phyloP scores from a whole-genome alignment of 2,113 vertebrate species.

The Lates calcarifer region DNA sequence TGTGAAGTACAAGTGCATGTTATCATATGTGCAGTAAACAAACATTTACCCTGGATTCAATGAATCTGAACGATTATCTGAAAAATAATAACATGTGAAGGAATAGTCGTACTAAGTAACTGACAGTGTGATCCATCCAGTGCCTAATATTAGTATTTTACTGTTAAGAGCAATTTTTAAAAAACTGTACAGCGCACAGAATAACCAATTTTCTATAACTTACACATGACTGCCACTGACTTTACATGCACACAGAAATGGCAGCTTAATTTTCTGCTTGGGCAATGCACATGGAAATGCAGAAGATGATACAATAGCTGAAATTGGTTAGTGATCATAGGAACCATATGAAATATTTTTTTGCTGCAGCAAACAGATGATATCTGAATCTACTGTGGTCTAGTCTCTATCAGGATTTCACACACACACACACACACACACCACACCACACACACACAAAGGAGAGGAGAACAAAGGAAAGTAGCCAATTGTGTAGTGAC shows the following conservation, averaged over 20 bases:
- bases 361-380: neutral
- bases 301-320: neutral
- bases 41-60: neutral
- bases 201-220: neutral
- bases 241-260: neutral
- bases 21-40: neutral
- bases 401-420: neutral
- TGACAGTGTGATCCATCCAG: neutral
- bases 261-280: slow-evolving; percentile 22
- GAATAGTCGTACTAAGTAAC: neutral
- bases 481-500: neutral
- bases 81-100: neutral
- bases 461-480: slow-evolving; percentile 17
- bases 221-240: neutral
- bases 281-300: neutral
- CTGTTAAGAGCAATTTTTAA: neutral
- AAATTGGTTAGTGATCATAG: neutral
- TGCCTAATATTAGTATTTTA: neutral
- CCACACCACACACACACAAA: too few relatives aligned
- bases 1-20: neutral
- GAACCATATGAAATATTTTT: neutral
- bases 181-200: neutral
- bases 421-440: too few relatives aligned
- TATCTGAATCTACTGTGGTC: neutral
- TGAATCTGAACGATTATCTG: too few relatives aligned